These are phyloP conservation scores for Macroglossus sobrinus DNA, from an alignment of 2,113 vertebrate species.

Conservation along the genomic window DNA sequence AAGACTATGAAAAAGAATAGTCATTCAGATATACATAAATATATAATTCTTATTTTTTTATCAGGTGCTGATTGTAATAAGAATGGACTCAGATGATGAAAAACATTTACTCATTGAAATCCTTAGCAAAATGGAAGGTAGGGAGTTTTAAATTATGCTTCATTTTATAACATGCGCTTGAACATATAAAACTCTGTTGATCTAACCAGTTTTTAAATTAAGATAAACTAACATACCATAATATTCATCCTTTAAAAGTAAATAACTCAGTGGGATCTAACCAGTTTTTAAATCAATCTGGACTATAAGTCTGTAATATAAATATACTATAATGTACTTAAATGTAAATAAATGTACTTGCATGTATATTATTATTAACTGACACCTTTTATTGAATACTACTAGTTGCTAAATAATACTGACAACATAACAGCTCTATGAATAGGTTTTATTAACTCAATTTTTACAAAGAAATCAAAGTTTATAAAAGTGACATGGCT, in stretches of 20 bases:
- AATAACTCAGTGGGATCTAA: not conserved
- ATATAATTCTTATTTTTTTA: conserved; percentile 63
- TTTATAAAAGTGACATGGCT: not conserved
- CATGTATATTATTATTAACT: conserved; percentile 10
- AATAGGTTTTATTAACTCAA: not conserved
- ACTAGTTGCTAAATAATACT: conserved; percentile 42
- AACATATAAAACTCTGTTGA: not conserved
- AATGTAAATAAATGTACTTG: not conserved
- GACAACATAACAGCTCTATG: not conserved
- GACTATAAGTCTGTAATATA: not conserved
- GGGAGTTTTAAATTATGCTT: conserved; percentile 59
- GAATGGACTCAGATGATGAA: conserved; percentile 76
- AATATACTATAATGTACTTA: not conserved
- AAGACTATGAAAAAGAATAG: conserved; percentile 33
- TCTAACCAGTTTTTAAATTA: conserved; percentile 34
- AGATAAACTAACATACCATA: not conserved
- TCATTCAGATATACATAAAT: not conserved
- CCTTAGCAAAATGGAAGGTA: conserved; percentile 86
- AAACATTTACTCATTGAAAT: conserved; percentile 79
- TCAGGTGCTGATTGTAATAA: conserved; percentile 84
- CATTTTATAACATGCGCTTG: conserved; percentile 28
- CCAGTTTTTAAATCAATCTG: conserved; percentile 29
- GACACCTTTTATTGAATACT: conserved; percentile 14
- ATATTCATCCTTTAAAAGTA: conserved; percentile 7
- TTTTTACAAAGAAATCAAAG: conserved; percentile 26